Base-by-base conservation (phyloP, 2,797 vertebrate species). In the Melanotaenia pygmaea region DNA sequence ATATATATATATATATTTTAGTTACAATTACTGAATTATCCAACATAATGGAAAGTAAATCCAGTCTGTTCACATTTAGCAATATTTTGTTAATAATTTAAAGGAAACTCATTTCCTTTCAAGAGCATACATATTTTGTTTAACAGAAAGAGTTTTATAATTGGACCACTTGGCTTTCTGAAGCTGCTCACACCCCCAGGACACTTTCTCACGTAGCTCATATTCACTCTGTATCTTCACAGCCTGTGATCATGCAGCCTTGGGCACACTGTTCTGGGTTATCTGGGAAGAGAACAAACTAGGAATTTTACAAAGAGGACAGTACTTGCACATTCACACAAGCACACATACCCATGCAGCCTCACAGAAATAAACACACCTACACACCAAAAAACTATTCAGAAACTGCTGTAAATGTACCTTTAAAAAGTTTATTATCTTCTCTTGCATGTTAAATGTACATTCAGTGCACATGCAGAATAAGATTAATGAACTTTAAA, bases 181-280 rank as follows among this genome's bases (percentile, higher is more conserved):
- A 38, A 74, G 67, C 67, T 67, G 45, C 75, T 70, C 30, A 62
- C 58, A 74, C 67, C 59, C 59, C 35, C 47, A 40, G 68, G 24
- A 37, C 51, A 45, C 32, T 18, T 14, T 62, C 38, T 62, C 59
- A 14, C 59, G 1, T 60, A 53, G 50, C 26, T 72, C 54, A 60
- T 64, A 30, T 67, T 71, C 73, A 59, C 51, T 53, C 64, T 64
- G 38, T 63, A 47, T 76, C 76, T 76, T 77, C 59, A 68, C 16
- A 79, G 74, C 63, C 56, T 45, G 68, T 76, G 62, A 84, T 69
- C 66, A 57, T 63, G 64, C 26, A 72, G 28, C 57, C 28, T 76
- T 54, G 53, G 51, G 57, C 64, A 45, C 60, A 40, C 79, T 82
- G 76, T 80, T 74, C 79, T 81, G 16, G 43, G 28, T 69, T 77